These are phyloP conservation scores for Drosophila oshimai DNA, from an alignment of 1,140 invertebrate species.

Conservation along the genomic window DNA sequence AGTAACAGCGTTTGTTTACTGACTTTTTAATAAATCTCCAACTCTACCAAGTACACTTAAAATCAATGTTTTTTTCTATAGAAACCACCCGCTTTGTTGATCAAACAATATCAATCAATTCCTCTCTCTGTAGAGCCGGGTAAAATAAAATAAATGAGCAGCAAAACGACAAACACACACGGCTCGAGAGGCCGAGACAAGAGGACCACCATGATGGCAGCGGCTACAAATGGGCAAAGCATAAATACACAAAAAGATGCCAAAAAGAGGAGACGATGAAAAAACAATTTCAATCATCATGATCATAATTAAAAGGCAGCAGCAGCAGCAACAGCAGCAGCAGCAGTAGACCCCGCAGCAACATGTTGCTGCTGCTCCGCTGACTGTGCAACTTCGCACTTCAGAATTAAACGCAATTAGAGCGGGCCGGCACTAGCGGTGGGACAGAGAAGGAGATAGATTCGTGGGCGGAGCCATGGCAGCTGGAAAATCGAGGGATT, in stretches of 20 bases:
- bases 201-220: slow-evolving; percentile 75
- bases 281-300: slow-evolving; percentile 79
- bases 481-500: slow-evolving; percentile 45
- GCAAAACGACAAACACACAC: slow-evolving; percentile 67
- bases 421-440: slow-evolving; percentile 9
- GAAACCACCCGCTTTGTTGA: background rate
- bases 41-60: background rate
- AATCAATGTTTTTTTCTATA: slow-evolving; percentile 1
- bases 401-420: slow-evolving; percentile 78
- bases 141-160: slow-evolving; percentile 64
- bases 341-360: background rate
- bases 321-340: slow-evolving; percentile 27
- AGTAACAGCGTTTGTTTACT: too few relatives aligned
- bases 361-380: slow-evolving; percentile 39
- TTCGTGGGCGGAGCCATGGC: slow-evolving; percentile 49
- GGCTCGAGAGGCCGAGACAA: slow-evolving; percentile 56
- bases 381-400: slow-evolving; percentile 80
- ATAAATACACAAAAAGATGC: slow-evolving; percentile 70
- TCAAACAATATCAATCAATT: slow-evolving; percentile 8
- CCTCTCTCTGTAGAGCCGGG: slow-evolving; percentile 4
- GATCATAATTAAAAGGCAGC: slow-evolving; percentile 79
- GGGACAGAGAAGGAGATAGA: slow-evolving; percentile 3
- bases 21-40: too few relatives aligned
- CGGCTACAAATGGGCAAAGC: slow-evolving; percentile 75
- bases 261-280: slow-evolving; percentile 59